phyloP scores from a whole-genome alignment of 2,113 vertebrate species.

The Acrocephalus kingi region DNA sequence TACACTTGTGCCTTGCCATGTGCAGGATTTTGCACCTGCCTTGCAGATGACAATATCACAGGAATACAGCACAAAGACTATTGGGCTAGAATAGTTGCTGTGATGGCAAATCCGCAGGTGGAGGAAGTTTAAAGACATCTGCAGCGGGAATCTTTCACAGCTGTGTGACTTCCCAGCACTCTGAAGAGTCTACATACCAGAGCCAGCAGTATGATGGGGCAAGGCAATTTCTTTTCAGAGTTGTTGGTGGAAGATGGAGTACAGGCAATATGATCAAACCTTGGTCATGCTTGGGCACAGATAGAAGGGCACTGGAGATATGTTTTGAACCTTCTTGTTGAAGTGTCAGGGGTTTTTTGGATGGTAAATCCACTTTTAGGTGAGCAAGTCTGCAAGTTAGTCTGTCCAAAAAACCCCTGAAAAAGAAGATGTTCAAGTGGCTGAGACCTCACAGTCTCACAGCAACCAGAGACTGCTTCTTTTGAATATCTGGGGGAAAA shows the following conservation, averaged over 20 bases:
- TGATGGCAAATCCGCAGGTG: fast-evolving
- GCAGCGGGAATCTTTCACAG: neutral
- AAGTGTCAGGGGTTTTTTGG: neutral
- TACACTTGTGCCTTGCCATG: neutral
- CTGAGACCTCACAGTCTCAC: neutral
- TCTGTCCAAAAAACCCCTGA: neutral
- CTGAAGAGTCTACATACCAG: neutral
- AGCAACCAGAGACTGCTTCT: neutral
- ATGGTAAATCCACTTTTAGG: neutral
- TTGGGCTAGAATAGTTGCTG: neutral
- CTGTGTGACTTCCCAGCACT: neutral
- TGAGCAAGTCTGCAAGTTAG: neutral
- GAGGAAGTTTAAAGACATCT: neutral
- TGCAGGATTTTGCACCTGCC: neutral
- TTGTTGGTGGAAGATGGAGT: neutral
- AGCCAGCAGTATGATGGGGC: neutral
- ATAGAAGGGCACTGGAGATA: neutral
- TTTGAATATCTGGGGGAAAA: neutral
- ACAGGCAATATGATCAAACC: neutral
- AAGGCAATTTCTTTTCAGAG: neutral
- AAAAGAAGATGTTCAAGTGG: neutral
- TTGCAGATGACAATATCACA: neutral
- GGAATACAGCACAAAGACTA: neutral
- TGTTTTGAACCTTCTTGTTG: neutral
- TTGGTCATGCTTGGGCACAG: neutral